phyloP scores from a whole-genome alignment of 1,140 invertebrate species.

The Penaeus japonicus region DNA sequence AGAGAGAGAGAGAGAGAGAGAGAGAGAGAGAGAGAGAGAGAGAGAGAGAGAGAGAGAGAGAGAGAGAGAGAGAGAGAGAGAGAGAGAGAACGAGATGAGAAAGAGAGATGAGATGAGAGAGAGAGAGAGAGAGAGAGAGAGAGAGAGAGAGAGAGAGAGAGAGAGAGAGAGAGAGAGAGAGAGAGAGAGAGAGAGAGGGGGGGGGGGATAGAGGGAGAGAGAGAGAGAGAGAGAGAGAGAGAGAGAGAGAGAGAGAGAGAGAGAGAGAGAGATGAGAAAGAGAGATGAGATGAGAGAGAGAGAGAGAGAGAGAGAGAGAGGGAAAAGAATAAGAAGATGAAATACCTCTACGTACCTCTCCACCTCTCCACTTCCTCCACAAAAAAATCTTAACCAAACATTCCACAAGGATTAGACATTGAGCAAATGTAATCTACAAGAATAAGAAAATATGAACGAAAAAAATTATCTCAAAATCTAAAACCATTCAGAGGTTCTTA shows the following conservation, averaged over 20 bases:
- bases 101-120: neutral
- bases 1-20: neutral
- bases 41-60: neutral
- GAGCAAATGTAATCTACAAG: too few relatives aligned
- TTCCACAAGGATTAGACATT: neutral
- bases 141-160: too few relatives aligned
- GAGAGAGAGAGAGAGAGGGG: too few relatives aligned
- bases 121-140: neutral
- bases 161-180: too few relatives aligned
- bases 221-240: too few relatives aligned
- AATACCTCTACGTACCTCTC: neutral
- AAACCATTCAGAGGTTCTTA: too few relatives aligned
- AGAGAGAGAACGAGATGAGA: neutral
- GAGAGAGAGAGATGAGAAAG: neutral
- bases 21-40: neutral
- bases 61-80: neutral
- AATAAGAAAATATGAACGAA: too few relatives aligned
- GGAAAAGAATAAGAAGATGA: neutral
- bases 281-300: neutral
- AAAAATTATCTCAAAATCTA: too few relatives aligned
- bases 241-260: too few relatives aligned
- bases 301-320: neutral
- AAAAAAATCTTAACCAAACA: neutral
- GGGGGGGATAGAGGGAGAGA: too few relatives aligned
- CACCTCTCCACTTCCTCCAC: neutral